Evolutionary conservation across 2,797 vertebrate species (phyloP).

Genomic region (Lophotriccus pileatus): DNA sequence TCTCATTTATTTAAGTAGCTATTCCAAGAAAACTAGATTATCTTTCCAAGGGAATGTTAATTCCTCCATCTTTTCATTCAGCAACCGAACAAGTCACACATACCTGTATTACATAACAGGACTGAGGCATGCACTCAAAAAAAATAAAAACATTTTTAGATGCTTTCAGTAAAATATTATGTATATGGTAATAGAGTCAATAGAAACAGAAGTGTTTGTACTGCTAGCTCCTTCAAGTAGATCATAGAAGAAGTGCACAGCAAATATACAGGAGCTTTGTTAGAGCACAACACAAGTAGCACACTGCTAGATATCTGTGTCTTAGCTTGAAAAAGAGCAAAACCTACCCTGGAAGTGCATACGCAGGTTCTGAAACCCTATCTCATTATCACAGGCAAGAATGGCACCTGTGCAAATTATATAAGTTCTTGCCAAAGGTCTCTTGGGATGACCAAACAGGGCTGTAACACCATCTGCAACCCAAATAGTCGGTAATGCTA

Average conservation of each 20-base stretch:
- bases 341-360: not conserved
- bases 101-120: not conserved
- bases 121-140: not conserved
- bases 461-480: not conserved
- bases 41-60: not conserved
- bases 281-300: not conserved
- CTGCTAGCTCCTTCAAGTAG: not conserved
- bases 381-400: not conserved
- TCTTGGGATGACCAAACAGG: not conserved
- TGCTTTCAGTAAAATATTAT: not conserved
- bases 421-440: not conserved
- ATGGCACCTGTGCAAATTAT: not conserved
- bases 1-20: slow-evolving; percentile 6
- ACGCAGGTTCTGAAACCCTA: not conserved
- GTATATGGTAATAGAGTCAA: not conserved
- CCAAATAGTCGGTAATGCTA: not conserved
- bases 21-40: not conserved
- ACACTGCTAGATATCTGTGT: not conserved
- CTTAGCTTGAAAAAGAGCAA: not conserved
- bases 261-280: not conserved
- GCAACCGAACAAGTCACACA: not conserved
- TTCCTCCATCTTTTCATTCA: not conserved
- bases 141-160: not conserved
- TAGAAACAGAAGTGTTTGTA: not conserved
- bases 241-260: not conserved